phyloP scores from a whole-genome alignment of 2,888 invertebrate species.

The Calliphora vomitoria region DNA sequence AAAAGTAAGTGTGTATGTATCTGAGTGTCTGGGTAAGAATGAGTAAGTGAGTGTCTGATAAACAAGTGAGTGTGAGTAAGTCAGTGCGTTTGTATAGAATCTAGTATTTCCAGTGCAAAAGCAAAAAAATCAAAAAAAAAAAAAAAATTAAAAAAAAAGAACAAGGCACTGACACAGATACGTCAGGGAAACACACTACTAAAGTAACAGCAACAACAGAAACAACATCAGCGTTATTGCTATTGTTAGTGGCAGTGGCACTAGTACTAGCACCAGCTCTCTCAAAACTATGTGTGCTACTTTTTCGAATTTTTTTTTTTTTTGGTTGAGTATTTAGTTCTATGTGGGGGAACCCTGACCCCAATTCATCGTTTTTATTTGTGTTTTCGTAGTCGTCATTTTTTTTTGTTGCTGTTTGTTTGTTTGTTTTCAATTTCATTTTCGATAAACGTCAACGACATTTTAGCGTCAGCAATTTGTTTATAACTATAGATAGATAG shows the following conservation, averaged over 20 bases:
- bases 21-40: background rate
- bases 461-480: slow-evolving; percentile 67
- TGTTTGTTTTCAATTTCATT: slow-evolving; percentile 71
- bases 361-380: slow-evolving; percentile 56
- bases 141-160: slow-evolving; percentile 27
- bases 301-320: slow-evolving; percentile 34
- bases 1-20: slow-evolving; percentile 1
- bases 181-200: slow-evolving; percentile 59
- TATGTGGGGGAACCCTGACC: slow-evolving; percentile 71
- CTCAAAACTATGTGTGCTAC: slow-evolving; percentile 50
- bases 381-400: slow-evolving; percentile 19
- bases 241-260: background rate
- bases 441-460: slow-evolving; percentile 74
- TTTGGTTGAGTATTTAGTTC: slow-evolving; percentile 37
- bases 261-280: slow-evolving; percentile 17
- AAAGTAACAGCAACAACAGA: slow-evolving; percentile 44
- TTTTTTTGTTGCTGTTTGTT: slow-evolving; percentile 52
- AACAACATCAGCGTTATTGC: slow-evolving; percentile 25
- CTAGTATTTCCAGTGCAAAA: slow-evolving; percentile 50
- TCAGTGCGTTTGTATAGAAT: slow-evolving; percentile 25
- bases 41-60: slow-evolving; percentile 7
- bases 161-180: slow-evolving; percentile 61
- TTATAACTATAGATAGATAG: slow-evolving; percentile 48
- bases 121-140: slow-evolving; percentile 40
- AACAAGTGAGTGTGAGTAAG: slow-evolving; percentile 30